These are phyloP conservation scores for Oxytorus armatus DNA, from an alignment of 2,888 invertebrate species.

Conservation along the genomic window DNA sequence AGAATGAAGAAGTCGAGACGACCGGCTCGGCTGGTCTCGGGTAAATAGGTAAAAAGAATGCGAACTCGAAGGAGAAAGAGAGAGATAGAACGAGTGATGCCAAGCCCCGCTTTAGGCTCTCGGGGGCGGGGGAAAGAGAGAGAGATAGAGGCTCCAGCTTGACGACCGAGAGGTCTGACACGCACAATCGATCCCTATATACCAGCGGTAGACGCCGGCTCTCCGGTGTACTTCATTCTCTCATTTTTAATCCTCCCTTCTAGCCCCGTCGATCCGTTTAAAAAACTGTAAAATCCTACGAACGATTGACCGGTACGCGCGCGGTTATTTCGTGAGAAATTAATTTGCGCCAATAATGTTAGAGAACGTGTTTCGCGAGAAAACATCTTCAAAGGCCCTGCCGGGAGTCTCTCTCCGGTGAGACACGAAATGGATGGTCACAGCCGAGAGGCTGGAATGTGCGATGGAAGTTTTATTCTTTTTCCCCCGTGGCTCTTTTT, in stretches of 20 bases:
- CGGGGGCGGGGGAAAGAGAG: constrained; percentile 38
- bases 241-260: too few species aligned
- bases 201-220: constrained; percentile 68
- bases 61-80: constrained; percentile 49
- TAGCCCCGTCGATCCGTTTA: too few species aligned
- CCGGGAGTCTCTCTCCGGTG: not conserved
- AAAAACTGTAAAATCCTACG: too few species aligned
- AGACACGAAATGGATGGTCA: constrained; percentile 3
- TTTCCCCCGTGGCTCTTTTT: not conserved
- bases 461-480: constrained; percentile 31
- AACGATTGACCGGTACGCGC: too few species aligned
- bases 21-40: constrained; percentile 51
- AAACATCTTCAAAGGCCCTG: constrained; percentile 10
- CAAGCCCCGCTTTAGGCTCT: constrained; percentile 54
- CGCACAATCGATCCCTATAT: constrained; percentile 78
- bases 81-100: constrained; percentile 46
- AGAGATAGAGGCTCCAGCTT: constrained; percentile 74
- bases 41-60: constrained; percentile 68
- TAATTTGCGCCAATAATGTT: too few species aligned
- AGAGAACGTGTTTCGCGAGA: constrained; percentile 26
- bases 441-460: constrained; percentile 23
- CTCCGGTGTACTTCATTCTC: constrained; percentile 41
- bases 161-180: constrained; percentile 79
- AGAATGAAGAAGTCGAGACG: constrained; percentile 6
- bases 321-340: too few species aligned